phyloP scores from a whole-genome alignment of 2,113 vertebrate genomes.

The Malurus elegans region DNA sequence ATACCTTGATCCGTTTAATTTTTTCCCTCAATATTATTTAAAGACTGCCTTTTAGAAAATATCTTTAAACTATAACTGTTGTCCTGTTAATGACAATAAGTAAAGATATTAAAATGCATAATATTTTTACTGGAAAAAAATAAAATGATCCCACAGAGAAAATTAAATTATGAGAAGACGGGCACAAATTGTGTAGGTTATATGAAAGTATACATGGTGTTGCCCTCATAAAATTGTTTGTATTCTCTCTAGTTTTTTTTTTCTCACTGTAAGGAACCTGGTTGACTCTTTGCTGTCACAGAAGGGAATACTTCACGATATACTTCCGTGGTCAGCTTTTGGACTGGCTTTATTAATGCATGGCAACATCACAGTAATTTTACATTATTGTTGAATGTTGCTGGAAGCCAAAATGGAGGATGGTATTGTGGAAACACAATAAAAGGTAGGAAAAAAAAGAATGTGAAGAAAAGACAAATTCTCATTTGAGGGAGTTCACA shows the following conservation, averaged over 20 bases:
- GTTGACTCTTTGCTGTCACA: neutral
- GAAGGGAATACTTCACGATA: neutral
- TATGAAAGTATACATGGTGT: neutral
- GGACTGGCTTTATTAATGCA: neutral
- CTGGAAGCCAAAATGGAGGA: neutral
- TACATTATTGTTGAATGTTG: neutral
- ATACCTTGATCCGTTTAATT: neutral
- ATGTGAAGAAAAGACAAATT: neutral
- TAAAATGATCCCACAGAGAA: neutral
- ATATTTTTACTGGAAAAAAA: neutral
- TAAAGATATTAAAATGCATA: neutral
- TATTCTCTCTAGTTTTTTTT: neutral
- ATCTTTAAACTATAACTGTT: neutral
- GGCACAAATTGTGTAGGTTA: neutral
- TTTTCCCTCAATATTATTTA: neutral
- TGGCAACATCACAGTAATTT: neutral
- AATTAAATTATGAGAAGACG: neutral
- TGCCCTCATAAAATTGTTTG: neutral
- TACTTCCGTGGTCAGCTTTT: neutral
- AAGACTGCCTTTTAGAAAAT: neutral
- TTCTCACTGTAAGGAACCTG: neutral
- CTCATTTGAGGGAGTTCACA: neutral
- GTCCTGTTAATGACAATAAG: neutral
- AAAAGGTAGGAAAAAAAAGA: neutral
- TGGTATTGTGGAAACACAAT: neutral